Conservation (phyloP, 2,888 invertebrate species). For the Drosophila testacea region DNA sequence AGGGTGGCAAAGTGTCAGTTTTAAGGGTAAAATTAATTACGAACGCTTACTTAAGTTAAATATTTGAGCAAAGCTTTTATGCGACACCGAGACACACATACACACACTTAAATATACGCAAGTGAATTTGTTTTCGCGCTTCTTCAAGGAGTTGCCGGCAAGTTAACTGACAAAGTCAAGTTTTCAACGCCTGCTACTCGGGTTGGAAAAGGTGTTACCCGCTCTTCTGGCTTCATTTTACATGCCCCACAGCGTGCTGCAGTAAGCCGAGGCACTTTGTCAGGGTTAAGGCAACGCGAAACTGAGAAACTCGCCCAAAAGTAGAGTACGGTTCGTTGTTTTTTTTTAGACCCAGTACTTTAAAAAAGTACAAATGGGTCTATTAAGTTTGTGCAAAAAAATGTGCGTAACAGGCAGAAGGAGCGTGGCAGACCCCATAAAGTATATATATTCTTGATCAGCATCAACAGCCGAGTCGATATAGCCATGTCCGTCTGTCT, state of each 20-base stretch:
- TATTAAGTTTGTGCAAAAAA: too few relatives aligned
- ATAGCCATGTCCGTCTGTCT: too few relatives aligned
- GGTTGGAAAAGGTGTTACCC: slow-evolving; percentile 2
- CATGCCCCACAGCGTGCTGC: slow-evolving; percentile 45
- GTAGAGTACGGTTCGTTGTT: slow-evolving; percentile 45
- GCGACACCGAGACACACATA: slow-evolving; percentile 18
- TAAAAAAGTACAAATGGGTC: too few relatives aligned
- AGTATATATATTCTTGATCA: too few relatives aligned
- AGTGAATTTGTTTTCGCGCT: neutral
- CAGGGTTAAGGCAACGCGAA: slow-evolving; percentile 63
- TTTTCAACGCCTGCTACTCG: slow-evolving; percentile 50
- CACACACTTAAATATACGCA: neutral
- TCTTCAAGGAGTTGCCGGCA: slow-evolving; percentile 27
- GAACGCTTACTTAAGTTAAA: slow-evolving; percentile 77
- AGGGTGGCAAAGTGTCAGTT: slow-evolving; percentile 70
- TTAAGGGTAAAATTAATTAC: slow-evolving; percentile 77
- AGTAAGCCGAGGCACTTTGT: slow-evolving; percentile 72
- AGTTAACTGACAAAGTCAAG: slow-evolving; percentile 55
- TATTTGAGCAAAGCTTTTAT: slow-evolving; percentile 66
- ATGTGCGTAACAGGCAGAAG: too few relatives aligned
- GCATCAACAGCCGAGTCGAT: too few relatives aligned
- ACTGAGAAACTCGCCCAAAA: slow-evolving; percentile 59
- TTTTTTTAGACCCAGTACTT: too few relatives aligned
- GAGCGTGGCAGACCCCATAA: too few relatives aligned
- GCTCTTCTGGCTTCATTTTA: slow-evolving; percentile 54